Conservation (phyloP, 2,888 invertebrate genomes). For the Labia minor region DNA sequence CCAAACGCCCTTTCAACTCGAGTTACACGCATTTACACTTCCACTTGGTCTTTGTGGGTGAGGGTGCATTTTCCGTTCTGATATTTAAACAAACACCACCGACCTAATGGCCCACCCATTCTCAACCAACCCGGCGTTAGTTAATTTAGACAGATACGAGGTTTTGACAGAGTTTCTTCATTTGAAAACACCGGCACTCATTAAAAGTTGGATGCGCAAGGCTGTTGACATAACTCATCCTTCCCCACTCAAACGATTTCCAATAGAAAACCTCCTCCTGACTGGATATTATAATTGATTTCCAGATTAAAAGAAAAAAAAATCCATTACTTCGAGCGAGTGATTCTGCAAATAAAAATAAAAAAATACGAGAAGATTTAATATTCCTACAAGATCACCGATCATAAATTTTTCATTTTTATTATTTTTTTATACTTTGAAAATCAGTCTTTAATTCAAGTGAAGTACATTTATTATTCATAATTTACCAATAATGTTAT, state of each 20-base stretch:
- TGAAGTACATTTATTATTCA: too few relatives aligned
- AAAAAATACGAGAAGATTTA: too few relatives aligned
- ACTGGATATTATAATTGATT: too few relatives aligned
- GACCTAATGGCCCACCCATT: background rate
- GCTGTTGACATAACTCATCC: background rate
- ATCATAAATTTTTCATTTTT: too few relatives aligned
- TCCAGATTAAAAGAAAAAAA: too few relatives aligned
- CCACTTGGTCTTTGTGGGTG: background rate
- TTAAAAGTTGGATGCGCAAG: background rate
- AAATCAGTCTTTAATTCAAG: too few relatives aligned
- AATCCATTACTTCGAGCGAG: too few relatives aligned
- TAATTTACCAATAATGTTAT: too few relatives aligned
- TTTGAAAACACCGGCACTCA: background rate
- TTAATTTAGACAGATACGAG: background rate
- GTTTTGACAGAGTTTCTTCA: slow-evolving; percentile 7
- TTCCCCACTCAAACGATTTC: background rate
- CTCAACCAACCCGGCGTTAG: background rate
- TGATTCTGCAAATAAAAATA: too few relatives aligned
- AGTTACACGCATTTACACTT: slow-evolving; percentile 13
- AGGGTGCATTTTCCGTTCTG: background rate
- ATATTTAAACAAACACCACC: slow-evolving; percentile 4
- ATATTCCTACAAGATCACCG: too few relatives aligned
- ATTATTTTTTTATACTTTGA: too few relatives aligned
- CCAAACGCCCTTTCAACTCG: background rate
- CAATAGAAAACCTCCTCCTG: too few relatives aligned